Base-by-base conservation (phyloP, 2,113 vertebrate species). In the Gymnorhina tibicen region DNA sequence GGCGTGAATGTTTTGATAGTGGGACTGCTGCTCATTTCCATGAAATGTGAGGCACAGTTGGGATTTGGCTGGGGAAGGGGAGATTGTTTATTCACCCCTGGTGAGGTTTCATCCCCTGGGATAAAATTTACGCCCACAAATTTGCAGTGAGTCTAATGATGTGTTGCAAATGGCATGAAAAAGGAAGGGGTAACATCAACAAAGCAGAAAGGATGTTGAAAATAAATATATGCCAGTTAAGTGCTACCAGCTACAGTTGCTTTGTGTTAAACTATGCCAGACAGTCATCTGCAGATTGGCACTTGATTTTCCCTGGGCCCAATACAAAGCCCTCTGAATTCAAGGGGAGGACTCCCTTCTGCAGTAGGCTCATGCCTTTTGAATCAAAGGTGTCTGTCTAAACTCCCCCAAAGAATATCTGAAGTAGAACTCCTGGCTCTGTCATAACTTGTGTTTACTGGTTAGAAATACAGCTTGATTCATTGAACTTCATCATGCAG, bases 1-100 rank as follows among this genome's bases (percentile, higher is more conserved):
- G 90, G 79, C 39, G 17, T 97, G 93, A 97, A 94, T 97, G 91
- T 97, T 96, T 97, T 96, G 93, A 77, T 95, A 97, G 88, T 77
- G 67, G 86, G 88, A 82, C 63, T 88, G 81, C 62, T 95, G 92
- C 91, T 96, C 86, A 82, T 91, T 96, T 97, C 97, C 95, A 91
- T 96, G 94, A 97, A 97, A 95, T 96, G 88, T 83, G 79, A 95
- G 88, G 93, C 94, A 68, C 79, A 42, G 30, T 55, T 91, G 94
- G 90, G 87, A 95, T 92, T 95, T 93, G 17, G 7, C 44, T 84
- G 76, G 41, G 83, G 80, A 89, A 93, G 64, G 41, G 80, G 80
- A 86, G 83, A 63, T 93, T 94, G 89, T 97, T 92, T 97, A 69
- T 94, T 97, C 94, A 87, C 84, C 69, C 62, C 91, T 95, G 89